Percentiles rank a stretch among this genome's conserved stretches.
phyloP scores from a whole-genome alignment of 1,140 invertebrate genomes.

The Himalopsyche phryganea region DNA sequence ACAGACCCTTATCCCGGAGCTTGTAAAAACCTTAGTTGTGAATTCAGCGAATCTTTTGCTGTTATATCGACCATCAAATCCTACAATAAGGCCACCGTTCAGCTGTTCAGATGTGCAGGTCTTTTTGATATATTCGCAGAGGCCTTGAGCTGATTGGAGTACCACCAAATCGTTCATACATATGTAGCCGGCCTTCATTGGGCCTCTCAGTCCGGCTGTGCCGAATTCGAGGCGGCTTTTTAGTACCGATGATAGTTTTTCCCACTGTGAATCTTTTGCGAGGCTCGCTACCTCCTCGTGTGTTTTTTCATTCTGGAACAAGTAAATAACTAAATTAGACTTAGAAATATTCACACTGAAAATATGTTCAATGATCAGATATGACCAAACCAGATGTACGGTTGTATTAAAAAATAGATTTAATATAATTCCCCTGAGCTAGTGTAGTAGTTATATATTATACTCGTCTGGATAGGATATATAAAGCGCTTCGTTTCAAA shows the following conservation, averaged over 20 bases:
- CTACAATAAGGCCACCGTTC: conserved; percentile 78
- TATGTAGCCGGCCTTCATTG: conserved; percentile 89
- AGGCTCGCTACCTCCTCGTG: conserved; percentile 53
- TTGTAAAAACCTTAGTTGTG: conserved; percentile 79
- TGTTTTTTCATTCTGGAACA: conserved; percentile 40
- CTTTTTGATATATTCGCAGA: conserved; percentile 74
- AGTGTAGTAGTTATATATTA: too few species aligned
- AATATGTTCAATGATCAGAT: too few species aligned
- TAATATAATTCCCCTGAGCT: too few species aligned
- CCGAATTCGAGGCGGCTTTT: conserved; percentile 75
- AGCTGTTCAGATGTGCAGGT: conserved; percentile 50
- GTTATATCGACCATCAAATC: conserved; percentile 93
- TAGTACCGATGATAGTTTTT: conserved; percentile 57
- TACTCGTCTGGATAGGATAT: too few species aligned
- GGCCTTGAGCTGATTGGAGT: conserved; percentile 92
- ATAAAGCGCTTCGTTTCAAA: too few species aligned
- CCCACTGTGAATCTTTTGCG: conserved; percentile 48
- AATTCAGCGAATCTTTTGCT: conserved; percentile 92
- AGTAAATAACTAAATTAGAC: not conserved
- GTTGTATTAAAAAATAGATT: conserved; percentile 1
- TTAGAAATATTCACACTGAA: too few species aligned
- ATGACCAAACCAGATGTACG: too few species aligned
- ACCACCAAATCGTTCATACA: conserved; percentile 98
- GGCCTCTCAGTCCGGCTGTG: conserved; percentile 85
- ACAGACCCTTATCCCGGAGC: conserved; percentile 75